Conservation (phyloP, 2,797 vertebrate genomes). For the Lophius americanus region DNA sequence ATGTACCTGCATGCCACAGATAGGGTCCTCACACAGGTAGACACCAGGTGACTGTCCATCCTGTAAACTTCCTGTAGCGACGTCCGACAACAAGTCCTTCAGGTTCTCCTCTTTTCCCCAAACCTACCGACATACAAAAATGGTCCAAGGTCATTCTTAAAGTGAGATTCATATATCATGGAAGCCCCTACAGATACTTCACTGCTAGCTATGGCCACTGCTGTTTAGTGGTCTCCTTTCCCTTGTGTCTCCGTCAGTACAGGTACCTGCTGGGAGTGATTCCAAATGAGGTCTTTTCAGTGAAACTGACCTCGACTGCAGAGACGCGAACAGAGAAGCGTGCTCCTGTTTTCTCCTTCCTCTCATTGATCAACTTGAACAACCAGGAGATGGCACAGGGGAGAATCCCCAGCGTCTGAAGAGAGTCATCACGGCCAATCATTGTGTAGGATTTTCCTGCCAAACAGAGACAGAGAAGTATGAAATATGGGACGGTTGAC, state of each 20-base stretch:
- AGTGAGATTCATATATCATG: background rate
- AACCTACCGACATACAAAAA: slow-evolving; percentile 70
- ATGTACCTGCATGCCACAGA: slow-evolving; percentile 97
- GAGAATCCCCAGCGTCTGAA: slow-evolving; percentile 95
- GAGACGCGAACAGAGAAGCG: slow-evolving; percentile 97
- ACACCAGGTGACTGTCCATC: slow-evolving; percentile 97
- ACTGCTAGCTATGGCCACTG: background rate
- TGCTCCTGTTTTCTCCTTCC: slow-evolving; percentile 96
- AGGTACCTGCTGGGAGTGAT: slow-evolving; percentile 2
- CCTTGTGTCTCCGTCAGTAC: slow-evolving; percentile 1
- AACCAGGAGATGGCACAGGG: slow-evolving; percentile 98
- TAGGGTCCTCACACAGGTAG: slow-evolving; percentile 97
- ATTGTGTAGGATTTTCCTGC: slow-evolving; percentile 97
- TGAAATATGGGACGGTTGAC: slow-evolving; percentile 2
- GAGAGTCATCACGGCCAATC: slow-evolving; percentile 95
- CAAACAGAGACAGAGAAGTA: slow-evolving; percentile 5
- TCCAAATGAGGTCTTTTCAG: slow-evolving; percentile 16
- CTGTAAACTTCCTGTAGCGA: slow-evolving; percentile 95
- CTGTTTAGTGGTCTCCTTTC: slow-evolving; percentile 1
- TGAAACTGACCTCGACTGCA: slow-evolving; percentile 87
- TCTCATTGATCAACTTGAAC: slow-evolving; percentile 96
- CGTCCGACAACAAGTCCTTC: slow-evolving; percentile 93
- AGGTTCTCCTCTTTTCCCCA: slow-evolving; percentile 98
- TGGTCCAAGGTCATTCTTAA: background rate
- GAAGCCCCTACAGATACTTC: background rate